Evolutionary conservation across 2,113 vertebrate genomes (phyloP).

Genomic region (Ahaetulla prasina): DNA sequence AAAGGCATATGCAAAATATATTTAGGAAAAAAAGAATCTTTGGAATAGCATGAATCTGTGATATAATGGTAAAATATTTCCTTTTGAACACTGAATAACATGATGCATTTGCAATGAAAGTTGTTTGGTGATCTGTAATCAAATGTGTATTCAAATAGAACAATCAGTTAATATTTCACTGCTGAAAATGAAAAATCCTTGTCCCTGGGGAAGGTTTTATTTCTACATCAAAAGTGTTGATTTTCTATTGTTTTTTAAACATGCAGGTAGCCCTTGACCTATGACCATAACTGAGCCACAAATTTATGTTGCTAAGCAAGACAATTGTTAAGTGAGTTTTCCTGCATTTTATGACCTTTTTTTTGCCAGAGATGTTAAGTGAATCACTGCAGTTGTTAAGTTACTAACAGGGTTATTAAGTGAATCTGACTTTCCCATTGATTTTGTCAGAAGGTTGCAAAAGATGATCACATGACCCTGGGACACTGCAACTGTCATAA

Average conservation of each 20-base stretch:
- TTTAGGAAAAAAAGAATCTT: not conserved
- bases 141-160: not conserved
- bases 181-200: not conserved
- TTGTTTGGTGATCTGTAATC: conserved; percentile 15
- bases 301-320: not conserved
- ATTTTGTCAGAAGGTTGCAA: not conserved
- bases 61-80: not conserved
- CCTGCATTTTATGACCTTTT: not conserved
- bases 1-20: not conserved
- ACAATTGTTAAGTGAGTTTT: not conserved
- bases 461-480: not conserved
- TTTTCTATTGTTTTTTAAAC: not conserved
- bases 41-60: not conserved
- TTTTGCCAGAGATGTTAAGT: not conserved
- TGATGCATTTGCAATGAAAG: conserved; percentile 7
- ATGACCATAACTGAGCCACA: not conserved
- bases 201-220: not conserved
- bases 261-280: not conserved
- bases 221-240: not conserved
- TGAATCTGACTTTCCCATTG: not conserved
- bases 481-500: not conserved
- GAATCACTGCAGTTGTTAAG: not conserved
- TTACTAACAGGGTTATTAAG: not conserved
- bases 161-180: not conserved
- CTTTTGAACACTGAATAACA: not conserved